Evolutionary conservation across 2,888 invertebrate species (phyloP).

Genomic region (Noctuana brunneofusca): DNA sequence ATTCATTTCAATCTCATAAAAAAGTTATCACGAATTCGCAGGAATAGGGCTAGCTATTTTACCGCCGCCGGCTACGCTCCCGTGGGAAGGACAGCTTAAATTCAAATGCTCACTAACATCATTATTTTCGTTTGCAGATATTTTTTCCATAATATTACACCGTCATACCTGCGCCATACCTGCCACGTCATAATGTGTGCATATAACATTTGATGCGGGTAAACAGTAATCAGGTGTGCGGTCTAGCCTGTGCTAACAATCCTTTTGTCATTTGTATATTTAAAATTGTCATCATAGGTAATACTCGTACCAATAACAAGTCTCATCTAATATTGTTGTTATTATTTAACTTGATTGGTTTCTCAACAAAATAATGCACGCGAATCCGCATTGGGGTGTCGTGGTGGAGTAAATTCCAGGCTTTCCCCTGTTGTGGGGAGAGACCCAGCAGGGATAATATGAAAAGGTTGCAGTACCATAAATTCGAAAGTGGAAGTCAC

Average conservation of each 20-base stretch:
- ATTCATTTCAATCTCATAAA: constrained; percentile 78
- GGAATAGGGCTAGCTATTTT: constrained; percentile 72
- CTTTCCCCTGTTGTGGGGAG: too few species aligned
- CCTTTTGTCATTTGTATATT: constrained; percentile 11
- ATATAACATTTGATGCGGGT: constrained; percentile 11
- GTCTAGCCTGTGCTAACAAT: constrained; percentile 11
- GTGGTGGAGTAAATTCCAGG: too few species aligned
- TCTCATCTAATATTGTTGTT: background rate
- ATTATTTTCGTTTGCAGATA: constrained; percentile 41
- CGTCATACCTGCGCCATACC: constrained; percentile 13
- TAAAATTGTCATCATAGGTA: constrained; percentile 4
- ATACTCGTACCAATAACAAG: background rate
- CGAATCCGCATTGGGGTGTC: too few species aligned
- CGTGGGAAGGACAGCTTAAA: constrained; percentile 68
- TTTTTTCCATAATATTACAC: too few species aligned
- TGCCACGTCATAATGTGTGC: too few species aligned
- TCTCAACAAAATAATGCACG: background rate
- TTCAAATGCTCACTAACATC: constrained; percentile 52
- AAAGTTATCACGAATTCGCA: constrained; percentile 78
- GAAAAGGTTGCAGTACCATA: too few species aligned
- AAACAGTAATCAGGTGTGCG: constrained; percentile 23
- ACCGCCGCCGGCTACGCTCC: constrained; percentile 64
- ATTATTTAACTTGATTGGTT: background rate
- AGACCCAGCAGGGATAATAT: too few species aligned
- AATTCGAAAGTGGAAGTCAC: too few species aligned